phyloP scores from a whole-genome alignment of 2,888 invertebrate species.

The Lasioglossum figueresi region DNA sequence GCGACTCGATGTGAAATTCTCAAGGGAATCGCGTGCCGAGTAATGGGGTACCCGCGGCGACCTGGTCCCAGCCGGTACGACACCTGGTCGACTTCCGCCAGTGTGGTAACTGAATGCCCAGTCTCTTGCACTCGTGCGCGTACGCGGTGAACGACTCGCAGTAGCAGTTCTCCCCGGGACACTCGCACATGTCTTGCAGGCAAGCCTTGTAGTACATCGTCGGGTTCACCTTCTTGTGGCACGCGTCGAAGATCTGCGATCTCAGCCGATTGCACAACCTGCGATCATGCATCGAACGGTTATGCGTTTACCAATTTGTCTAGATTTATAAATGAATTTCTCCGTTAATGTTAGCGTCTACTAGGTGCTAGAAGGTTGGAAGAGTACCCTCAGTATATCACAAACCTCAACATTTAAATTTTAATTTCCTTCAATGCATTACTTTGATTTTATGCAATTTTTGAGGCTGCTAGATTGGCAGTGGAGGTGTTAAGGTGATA shows the following conservation, averaged over 20 bases:
- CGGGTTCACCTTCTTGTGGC: constrained; percentile 92
- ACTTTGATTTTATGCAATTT: no score
- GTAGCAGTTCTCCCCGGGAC: constrained; percentile 91
- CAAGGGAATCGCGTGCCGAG: constrained; percentile 38
- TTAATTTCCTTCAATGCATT: no score
- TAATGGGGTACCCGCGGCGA: constrained; percentile 27
- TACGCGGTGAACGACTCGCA: constrained; percentile 96
- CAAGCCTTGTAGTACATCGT: constrained; percentile 94
- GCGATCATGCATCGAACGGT: not conserved
- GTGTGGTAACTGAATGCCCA: constrained; percentile 89
- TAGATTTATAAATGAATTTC: not conserved
- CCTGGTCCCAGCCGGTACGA: constrained; percentile 83
- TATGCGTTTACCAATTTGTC: not conserved
- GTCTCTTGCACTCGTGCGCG: constrained; percentile 92
- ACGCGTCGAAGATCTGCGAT: constrained; percentile 88
- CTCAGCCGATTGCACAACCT: constrained; percentile 85
- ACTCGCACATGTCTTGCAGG: constrained; percentile 94
- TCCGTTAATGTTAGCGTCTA: not conserved
- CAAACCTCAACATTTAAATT: no score
- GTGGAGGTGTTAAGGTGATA: no score
- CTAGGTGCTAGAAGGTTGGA: no score
- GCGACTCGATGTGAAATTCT: constrained; percentile 5
- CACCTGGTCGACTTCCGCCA: constrained; percentile 91
- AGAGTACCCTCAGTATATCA: no score
- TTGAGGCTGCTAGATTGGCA: no score